Base-by-base conservation (phyloP, 2,113 vertebrate genomes). In the Peromyscus polionotus region DNA sequence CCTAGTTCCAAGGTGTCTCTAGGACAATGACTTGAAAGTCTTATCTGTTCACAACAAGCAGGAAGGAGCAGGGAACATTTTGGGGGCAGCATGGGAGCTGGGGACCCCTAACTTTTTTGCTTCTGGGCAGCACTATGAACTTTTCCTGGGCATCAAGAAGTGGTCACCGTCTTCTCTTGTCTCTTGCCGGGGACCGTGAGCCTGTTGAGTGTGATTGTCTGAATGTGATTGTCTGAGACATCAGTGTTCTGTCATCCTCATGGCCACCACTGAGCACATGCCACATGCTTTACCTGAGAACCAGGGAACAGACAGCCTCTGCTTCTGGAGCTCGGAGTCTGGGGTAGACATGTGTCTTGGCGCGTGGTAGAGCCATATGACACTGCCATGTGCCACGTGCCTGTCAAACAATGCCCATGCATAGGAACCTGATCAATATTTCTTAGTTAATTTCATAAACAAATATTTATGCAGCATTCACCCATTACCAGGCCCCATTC, bases 191-290 rank as follows among this genome's bases (percentile, higher is more conserved):
- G 77, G 42, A 91, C 68, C 57, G 31, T 7, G 84, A 80, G 81
- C 13, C 68, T n/a, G 36, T 39, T 51, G 39, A 42, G 39, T 42
- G 39, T 42, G 39, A 42, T 42, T 42, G 39, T 42, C 39, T 42
- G 77, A 77, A n/a, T 36, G 16, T 59, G 80, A 11, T 63, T 7
- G 5, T 79, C 87, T 10, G 33, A 90, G 76, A 45, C 63, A 28
- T 65, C 3, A 26, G 8, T 26, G 11, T 54, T 86, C 28, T 42
- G 19, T 14, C 54, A 2, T 65, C 70, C 16, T 42, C 70, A 19
- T 4, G 28, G 31, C 24, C 5, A 76, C 2, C 9, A 68, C 42
- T 39, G 9, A 20, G 31, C 2, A 0, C 0, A 57, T 14, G 31
- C 81, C 70, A 22, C 20, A 3, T 7, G 76, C 10, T 22, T 45